These are phyloP conservation scores for Odobenus rosmarus DNA, from an alignment of 2,113 vertebrate species.

Conservation along the genomic window DNA sequence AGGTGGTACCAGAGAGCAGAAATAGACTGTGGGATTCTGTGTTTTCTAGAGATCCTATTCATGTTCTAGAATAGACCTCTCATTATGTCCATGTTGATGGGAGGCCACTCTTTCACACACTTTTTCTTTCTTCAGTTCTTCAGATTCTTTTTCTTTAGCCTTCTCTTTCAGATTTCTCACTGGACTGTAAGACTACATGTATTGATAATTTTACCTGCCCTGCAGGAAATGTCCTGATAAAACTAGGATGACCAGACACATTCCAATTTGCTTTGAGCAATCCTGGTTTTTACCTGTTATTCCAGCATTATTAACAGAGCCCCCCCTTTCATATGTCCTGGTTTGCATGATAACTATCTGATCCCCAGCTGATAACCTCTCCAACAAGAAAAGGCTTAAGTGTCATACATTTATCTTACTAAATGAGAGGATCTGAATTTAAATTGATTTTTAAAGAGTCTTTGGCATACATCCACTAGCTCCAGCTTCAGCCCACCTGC, in stretches of 20 bases:
- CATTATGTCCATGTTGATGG: neutral
- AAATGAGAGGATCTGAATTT: constrained; percentile 47
- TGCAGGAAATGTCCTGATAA: neutral
- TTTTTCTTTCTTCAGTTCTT: neutral
- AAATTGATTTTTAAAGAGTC: neutral
- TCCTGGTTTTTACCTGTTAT: constrained; percentile 15
- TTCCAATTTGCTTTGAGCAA: neutral
- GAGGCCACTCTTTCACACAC: neutral
- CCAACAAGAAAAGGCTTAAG: neutral
- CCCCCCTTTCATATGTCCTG: neutral
- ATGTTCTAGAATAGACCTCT: neutral
- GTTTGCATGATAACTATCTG: neutral
- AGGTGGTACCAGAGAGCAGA: neutral
- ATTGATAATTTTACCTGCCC: neutral
- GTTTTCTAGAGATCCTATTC: neutral
- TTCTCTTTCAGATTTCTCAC: constrained; percentile 23
- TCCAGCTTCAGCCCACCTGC: neutral
- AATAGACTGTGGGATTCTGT: neutral
- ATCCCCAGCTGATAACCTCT: constrained; percentile 8
- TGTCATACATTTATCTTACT: neutral
- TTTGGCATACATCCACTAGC: neutral
- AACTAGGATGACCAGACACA: neutral
- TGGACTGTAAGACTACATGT: neutral
- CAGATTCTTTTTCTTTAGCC: neutral
- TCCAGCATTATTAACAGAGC: neutral